phyloP scores from a whole-genome alignment of 2,113 vertebrate species.

The Psettodes erumei region DNA sequence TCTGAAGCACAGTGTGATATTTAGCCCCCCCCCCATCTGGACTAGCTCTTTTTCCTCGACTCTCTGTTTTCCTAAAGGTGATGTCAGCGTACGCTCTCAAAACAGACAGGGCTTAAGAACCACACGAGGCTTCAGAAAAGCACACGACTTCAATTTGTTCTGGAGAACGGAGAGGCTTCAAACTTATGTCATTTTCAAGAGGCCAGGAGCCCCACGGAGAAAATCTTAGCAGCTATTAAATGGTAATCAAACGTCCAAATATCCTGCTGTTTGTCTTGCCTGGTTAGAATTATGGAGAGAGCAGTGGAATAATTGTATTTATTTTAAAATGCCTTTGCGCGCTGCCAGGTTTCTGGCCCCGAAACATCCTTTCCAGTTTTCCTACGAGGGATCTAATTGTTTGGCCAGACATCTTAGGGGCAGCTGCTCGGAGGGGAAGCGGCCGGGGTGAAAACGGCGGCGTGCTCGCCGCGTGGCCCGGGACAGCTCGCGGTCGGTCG shows the following conservation, averaged over 20 bases:
- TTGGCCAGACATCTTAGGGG: slow-evolving; percentile 65
- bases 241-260: slow-evolving; percentile 68
- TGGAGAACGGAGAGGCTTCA: slow-evolving; percentile 36
- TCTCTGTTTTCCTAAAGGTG: slow-evolving; percentile 42
- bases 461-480: slow-evolving; percentile 30
- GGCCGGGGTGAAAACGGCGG: slow-evolving; percentile 43
- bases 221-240: slow-evolving; percentile 65
- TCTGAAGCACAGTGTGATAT: slow-evolving; percentile 11
- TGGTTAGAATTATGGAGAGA: slow-evolving; percentile 66
- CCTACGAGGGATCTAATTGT: slow-evolving; percentile 70
- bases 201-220: slow-evolving; percentile 47
- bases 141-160: slow-evolving; percentile 58
- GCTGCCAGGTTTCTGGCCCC: slow-evolving; percentile 56
- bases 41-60: slow-evolving; percentile 24
- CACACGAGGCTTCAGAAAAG: slow-evolving; percentile 36
- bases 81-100: slow-evolving; percentile 41
- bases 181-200: slow-evolving; percentile 63
- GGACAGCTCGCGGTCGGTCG: slow-evolving; percentile 39
- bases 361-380: slow-evolving; percentile 74
- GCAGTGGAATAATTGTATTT: slow-evolving; percentile 72
- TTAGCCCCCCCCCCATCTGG: slow-evolving; percentile 40
- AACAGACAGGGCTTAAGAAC: slow-evolving; percentile 41
- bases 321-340: slow-evolving; percentile 65
- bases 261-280: slow-evolving; percentile 69
- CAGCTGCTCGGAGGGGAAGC: slow-evolving; percentile 54